Evolutionary conservation across 2,797 vertebrate genomes (phyloP), one percentile per base, ranked within the genome.

Genomic region (Ctenopoma kingsleyae): DNA sequence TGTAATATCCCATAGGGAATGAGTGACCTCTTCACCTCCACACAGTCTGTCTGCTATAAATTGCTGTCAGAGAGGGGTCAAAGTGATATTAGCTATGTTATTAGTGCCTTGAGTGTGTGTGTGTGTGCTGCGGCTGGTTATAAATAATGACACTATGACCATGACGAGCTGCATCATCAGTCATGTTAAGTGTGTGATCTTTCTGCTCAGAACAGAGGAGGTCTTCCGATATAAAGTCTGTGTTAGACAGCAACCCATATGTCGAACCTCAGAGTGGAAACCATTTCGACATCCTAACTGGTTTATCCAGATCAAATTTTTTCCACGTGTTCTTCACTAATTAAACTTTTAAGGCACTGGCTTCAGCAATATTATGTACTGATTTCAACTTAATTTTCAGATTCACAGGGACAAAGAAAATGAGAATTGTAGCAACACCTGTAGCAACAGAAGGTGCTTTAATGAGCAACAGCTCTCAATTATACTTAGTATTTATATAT

Each of bases 11-110:
- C 59, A 38, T 0, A 0, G 72, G 87, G 69, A 78, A 79, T 49
- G 61, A 71, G 52, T 76, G 85, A 89, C 91, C 87, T 81, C 78
- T 76, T 86, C 83, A 85, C 87, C 81, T 67, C 47, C 22, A 50
- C 50, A 72, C 80, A 77, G 67, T 74, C 71, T 72, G 65, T 77
- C 74, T 32, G 69, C 60, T 55, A 55, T 81, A 85, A 86, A 87
- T 53, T 11, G 59, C 68, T 67, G 77, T 71, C 77, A 74, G 22
- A 59, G 71, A 65, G 30, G 54, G 57, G 56, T 49, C 13, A 27
- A 15, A 17, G 58, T 35, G 30, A 53, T 78, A 47, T 47, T 47
- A 47, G 44, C 44, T 47, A 20, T 69, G 58, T 85, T 82, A 84
- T 87, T 82, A 76, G 76, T 48, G n/a, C 60, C 16, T 58, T 55